A percentile compares a stretch with the other conserved stretches of the same genome.
phyloP scores from a whole-genome alignment of 1,140 invertebrate species.

The Papilio helenus region DNA sequence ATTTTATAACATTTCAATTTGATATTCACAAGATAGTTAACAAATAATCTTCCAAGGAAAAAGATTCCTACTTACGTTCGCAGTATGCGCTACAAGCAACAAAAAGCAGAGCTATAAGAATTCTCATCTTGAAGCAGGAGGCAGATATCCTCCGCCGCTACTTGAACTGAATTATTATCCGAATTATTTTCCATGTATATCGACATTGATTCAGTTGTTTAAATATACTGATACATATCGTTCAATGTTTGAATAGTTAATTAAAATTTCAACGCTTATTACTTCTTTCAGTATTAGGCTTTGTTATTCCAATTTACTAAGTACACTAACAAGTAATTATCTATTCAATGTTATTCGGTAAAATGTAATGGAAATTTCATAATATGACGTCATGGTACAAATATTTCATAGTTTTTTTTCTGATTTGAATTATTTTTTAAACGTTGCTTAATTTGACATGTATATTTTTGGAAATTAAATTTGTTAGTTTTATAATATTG shows the following conservation, averaged over 20 bases:
- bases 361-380: neutral
- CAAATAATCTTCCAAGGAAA: neutral
- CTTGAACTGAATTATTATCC: neutral
- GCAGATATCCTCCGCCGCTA: neutral
- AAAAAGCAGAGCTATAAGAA: neutral
- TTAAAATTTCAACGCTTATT: constrained; percentile 20
- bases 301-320: constrained; percentile 33
- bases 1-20: neutral
- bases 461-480: too few species aligned
- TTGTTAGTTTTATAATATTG: neutral
- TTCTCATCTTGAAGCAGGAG: neutral
- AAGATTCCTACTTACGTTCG: neutral
- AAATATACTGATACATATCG: constrained; percentile 24
- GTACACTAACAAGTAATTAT: constrained; percentile 22
- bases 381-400: neutral
- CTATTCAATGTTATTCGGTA: neutral
- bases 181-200: neutral
- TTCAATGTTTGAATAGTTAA: neutral
- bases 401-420: neutral
- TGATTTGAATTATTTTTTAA: too few species aligned
- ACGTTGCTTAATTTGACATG: too few species aligned
- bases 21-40: too few species aligned
- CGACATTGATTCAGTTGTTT: constrained; percentile 15
- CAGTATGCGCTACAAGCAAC: neutral
- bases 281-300: constrained; percentile 1